A percentile compares a stretch with the other conserved stretches of the same genome.
Evolutionary conservation across 2,797 vertebrate genomes (phyloP).

Genomic region (Ctenosaura bakeri): DNA sequence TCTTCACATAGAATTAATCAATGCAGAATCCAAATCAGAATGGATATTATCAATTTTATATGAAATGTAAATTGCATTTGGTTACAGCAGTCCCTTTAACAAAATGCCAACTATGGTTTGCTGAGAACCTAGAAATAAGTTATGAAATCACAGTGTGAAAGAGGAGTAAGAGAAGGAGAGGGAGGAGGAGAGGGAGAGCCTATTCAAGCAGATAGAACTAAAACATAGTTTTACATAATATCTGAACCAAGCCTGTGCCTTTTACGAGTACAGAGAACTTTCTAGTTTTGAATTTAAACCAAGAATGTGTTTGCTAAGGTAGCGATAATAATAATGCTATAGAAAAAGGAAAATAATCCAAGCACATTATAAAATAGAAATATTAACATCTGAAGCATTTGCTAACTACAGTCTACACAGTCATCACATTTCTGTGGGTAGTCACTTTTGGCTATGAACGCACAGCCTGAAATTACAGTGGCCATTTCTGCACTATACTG

Average conservation of each 20-base stretch:
- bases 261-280: neutral
- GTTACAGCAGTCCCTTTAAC: neutral
- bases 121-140: neutral
- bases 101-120: neutral
- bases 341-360: neutral
- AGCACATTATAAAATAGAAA: neutral
- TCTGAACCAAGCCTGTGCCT: neutral
- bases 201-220: neutral
- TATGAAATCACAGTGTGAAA: neutral
- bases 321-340: neutral
- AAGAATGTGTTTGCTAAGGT: neutral
- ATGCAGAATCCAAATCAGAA: neutral
- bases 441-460: neutral
- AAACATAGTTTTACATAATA: neutral
- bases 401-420: neutral
- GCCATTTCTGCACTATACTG: too few relatives aligned
- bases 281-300: neutral
- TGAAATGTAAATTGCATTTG: neutral
- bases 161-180: neutral
- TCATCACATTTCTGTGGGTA: too few relatives aligned
- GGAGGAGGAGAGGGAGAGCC: neutral
- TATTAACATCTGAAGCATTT: neutral
- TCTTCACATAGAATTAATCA: neutral
- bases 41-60: too few relatives aligned
- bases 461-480: too few relatives aligned